Conservation (phyloP, 2,797 vertebrate genomes). For the Lagocephalus sceleratus region DNA sequence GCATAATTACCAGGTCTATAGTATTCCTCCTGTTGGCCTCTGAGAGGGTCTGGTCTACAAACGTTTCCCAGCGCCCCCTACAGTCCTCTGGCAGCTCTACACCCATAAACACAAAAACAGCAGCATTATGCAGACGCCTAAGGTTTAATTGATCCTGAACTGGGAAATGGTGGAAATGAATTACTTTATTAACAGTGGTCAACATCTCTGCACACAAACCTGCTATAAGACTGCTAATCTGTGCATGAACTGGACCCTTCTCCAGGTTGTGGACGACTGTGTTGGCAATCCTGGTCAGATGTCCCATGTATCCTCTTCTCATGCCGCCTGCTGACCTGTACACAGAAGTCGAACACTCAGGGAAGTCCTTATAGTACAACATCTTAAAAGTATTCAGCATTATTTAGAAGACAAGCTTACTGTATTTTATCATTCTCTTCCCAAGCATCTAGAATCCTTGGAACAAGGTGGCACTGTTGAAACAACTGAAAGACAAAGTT, state of each 20-base stretch:
- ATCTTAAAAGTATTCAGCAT: background rate
- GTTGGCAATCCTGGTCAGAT: slow-evolving; percentile 96
- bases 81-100: slow-evolving; percentile 92
- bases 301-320: slow-evolving; percentile 96
- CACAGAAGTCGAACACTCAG: slow-evolving; percentile 5
- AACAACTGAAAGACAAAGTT: slow-evolving; percentile 81
- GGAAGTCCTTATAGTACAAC: background rate
- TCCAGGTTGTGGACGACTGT: slow-evolving; percentile 93
- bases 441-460: slow-evolving; percentile 95
- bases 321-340: slow-evolving; percentile 89
- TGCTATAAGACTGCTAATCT: slow-evolving; percentile 69
- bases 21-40: slow-evolving; percentile 95
- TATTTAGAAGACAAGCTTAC: slow-evolving; percentile 72
- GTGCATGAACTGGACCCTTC: slow-evolving; percentile 82
- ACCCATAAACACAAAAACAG: slow-evolving; percentile 14
- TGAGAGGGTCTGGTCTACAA: slow-evolving; percentile 89
- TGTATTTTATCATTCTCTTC: slow-evolving; percentile 95
- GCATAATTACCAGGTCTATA: slow-evolving; percentile 85
- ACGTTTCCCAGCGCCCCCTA: slow-evolving; percentile 93
- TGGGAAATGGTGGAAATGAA: background rate
- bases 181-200: background rate
- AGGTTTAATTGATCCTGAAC: no score
- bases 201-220: slow-evolving; percentile 30
- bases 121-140: slow-evolving; percentile 4
- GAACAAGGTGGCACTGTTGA: slow-evolving; percentile 91